phyloP scores from a whole-genome alignment of 2,888 invertebrate species.

The Nycteola revayana region DNA sequence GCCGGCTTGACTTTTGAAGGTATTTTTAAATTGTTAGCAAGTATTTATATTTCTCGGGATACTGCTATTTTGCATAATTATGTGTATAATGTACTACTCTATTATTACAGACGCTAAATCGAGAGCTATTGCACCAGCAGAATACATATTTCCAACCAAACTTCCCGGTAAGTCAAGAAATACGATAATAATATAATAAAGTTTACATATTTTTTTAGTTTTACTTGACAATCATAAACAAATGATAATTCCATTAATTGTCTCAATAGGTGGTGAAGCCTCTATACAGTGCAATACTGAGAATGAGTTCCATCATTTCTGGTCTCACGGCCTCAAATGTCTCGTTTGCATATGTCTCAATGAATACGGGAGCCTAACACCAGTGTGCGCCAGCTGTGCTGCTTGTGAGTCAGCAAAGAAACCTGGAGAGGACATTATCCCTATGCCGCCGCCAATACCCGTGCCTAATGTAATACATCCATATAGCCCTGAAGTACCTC shows the following conservation, averaged over 20 bases:
- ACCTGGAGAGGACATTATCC: neutral
- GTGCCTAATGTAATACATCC: no score
- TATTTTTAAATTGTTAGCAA: no score
- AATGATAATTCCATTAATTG: no score
- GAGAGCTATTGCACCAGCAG: conserved; percentile 38
- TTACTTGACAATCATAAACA: no score
- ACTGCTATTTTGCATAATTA: no score
- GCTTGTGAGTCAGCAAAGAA: conserved; percentile 9
- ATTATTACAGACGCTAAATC: conserved; percentile 42
- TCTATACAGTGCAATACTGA: conserved; percentile 39
- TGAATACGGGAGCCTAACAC: conserved; percentile 36
- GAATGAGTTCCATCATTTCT: conserved; percentile 52
- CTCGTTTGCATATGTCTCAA: conserved; percentile 56
- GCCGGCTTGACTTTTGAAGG: neutral
- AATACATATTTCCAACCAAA: conserved; percentile 42
- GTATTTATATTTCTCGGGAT: no score
- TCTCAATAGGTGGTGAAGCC: conserved; percentile 46
- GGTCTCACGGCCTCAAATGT: conserved; percentile 42
- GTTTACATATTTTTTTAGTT: no score
- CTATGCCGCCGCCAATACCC: no score
- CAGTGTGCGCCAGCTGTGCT: conserved; percentile 54
- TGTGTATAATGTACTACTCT: no score
- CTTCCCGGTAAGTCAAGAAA: conserved; percentile 41
- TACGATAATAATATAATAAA: no score
- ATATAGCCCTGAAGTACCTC: no score